Base-by-base conservation (phyloP, 92 coral and sea anemone species). In the Heteractis magnifica region DNA sequence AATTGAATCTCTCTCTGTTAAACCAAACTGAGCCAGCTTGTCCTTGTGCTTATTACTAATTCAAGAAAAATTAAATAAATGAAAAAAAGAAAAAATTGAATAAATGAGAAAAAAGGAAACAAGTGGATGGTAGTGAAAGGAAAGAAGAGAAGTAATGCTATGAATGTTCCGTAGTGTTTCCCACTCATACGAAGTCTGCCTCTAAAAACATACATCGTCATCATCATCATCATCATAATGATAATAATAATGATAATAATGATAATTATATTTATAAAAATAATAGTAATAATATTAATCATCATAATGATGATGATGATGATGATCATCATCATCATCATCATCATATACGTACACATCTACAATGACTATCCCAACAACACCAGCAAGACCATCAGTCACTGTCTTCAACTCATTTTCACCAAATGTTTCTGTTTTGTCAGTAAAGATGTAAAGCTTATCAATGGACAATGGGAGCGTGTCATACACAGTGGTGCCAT, bases 361-460 rank as follows among this genome's bases (percentile, higher is more conserved):
- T 60, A 93, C 98, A 2, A 93, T 72, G 70, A 93, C 83, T 18
- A 93, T 62, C 26, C 98, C 94, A 62, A 87, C 79, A 58, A 87
- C 7, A n/a, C 94, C 92, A 76, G 60, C 82, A 34, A 86, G 83
- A 10, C 82, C 83, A 19, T 49, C 68, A 23, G 79, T 87, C 51
- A 93, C n/a, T 18, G 78, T 44, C n/a, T 91, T 85, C 41, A 90
- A 68, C 15, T 84, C 86, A 15, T 79, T 79, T 18, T 77, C 68
- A 52, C 71, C 79, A 52, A 87, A 23, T 18, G 75, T 83, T 49
- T 88, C 53, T 49, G 50, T 41, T 23, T 74, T 73, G 65, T 87
- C 84, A 55, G 84, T 88, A 85, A 93, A 93, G 53, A 93, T 77
- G 79, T 86, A 93, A 11, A 88, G 84, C 71, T 76, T 87, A 77